A percentile compares a stretch with the other conserved stretches of the same genome.
Evolutionary conservation across 2,113 vertebrate species (phyloP).

Genomic region (Caretta caretta): DNA sequence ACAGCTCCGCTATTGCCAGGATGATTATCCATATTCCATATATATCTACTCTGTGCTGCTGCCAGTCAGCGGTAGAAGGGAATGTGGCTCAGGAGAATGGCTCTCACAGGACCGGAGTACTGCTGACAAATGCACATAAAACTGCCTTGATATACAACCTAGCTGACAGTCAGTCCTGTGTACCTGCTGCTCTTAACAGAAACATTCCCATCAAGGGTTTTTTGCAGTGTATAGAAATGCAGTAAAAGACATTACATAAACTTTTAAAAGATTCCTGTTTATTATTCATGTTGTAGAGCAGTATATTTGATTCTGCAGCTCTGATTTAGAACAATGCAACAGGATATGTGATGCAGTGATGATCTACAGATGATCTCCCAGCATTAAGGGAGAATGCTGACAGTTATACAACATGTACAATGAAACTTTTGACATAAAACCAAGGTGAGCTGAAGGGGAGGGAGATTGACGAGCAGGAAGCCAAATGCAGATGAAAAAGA

Average conservation of each 20-base stretch:
- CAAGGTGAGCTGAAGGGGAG: no score
- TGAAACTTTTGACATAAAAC: not conserved
- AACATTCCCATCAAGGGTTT: not conserved
- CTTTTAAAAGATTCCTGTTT: not conserved
- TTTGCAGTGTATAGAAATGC: not conserved
- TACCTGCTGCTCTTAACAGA: not conserved
- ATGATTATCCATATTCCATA: not conserved
- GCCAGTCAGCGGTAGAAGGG: not conserved
- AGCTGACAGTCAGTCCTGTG: fast-evolving
- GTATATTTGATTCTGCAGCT: not conserved
- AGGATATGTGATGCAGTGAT: not conserved
- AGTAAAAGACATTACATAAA: not conserved
- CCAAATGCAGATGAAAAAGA: not conserved
- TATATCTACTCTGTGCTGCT: not conserved
- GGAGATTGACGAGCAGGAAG: not conserved
- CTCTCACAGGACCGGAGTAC: not conserved
- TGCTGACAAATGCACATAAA: not conserved
- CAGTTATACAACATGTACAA: not conserved
- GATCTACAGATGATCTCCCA: not conserved
- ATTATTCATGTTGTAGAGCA: not conserved
- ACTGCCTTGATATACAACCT: not conserved
- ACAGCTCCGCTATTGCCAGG: not conserved
- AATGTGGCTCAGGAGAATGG: not conserved
- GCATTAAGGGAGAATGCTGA: not conserved
- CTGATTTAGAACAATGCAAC: not conserved